phyloP scores from a whole-genome alignment of 2,888 invertebrate species.

The Syrphus vitripennis region DNA sequence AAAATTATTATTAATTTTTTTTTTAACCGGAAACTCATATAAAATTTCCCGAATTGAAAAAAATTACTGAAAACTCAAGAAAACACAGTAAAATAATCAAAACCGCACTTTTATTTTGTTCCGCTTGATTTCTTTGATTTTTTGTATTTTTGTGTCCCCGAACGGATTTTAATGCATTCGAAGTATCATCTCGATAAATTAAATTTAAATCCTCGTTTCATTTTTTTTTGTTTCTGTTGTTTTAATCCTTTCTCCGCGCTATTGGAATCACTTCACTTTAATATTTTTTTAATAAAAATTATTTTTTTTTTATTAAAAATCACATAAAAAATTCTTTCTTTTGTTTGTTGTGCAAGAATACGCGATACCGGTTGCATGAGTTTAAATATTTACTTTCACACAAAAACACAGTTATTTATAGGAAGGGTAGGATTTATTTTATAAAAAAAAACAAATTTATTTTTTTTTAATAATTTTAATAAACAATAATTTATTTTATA shows the following conservation, averaged over 20 bases:
- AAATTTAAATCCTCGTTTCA: constrained; percentile 49
- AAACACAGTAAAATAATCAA: background rate
- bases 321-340: constrained; percentile 37
- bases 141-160: background rate
- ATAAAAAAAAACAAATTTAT: background rate
- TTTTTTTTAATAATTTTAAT: constrained; percentile 25
- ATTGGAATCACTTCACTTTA: constrained; percentile 49
- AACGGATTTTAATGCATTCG: constrained; percentile 39
- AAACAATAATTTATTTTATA: constrained; percentile 11
- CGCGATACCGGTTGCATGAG: constrained; percentile 54
- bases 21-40: background rate
- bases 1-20: constrained; percentile 61
- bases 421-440: background rate
- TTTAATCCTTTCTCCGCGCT: constrained; percentile 43
- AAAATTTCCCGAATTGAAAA: background rate
- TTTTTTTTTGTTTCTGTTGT: constrained; percentile 34
- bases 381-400: constrained; percentile 26
- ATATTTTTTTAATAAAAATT: constrained; percentile 9
- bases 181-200: constrained; percentile 58
- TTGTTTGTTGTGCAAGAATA: constrained; percentile 22
- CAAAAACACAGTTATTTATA: background rate
- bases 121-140: background rate
- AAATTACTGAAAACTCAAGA: background rate
- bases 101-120: constrained; percentile 36
- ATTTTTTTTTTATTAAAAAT: constrained; percentile 34